Evolutionary conservation across 2,888 invertebrate species (phyloP), one percentile per base, ranked within the genome.

Genomic region (Empis livida): DNA sequence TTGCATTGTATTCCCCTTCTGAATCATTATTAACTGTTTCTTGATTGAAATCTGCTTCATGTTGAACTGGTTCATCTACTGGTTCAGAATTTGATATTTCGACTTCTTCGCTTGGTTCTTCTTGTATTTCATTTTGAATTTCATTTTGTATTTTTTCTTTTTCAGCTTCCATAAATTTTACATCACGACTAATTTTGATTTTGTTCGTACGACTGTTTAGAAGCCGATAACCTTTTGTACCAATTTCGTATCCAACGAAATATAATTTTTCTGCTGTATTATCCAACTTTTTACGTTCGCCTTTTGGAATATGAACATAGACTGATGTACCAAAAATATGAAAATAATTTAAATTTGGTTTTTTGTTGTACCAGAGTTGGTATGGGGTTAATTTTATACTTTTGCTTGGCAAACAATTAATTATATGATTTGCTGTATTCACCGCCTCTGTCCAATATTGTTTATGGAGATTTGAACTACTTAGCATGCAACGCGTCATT

Each of bases 401-500:
- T 17, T 17, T 14, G n/a, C 41, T 38, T 5, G 30, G 27, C 13
- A 40, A 14, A 2, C 44, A 37, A 44, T 47, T 49, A 5, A 30
- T 51, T 9, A 45, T n/a, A n/a, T n/a, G n/a, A n/a, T n/a, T n/a
- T n/a, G n/a, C n/a, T n/a, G n/a, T n/a, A n/a, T n/a, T n/a, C 40
- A 50, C 27, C 5, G 49, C 45, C 39, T 47, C 47, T 10, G 27
- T 47, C 43, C 44, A 32, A 13, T 32, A 32, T 13, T 32, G 32
- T 32, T 32, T 32, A 10, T 32, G 10, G 9, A 32, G 10, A 13
- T 13, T 13, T 8, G 32, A 32, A 32, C 32, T 32, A 6, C 53
- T 47, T 3, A 60, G 42, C 56, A 61, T 55, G 50, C 57, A 54
- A 9, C 55, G 44, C 15, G 54, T 54, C 49, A 47, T 49, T 42